Conservation (phyloP, 2,797 vertebrate species). For the Catostomus latipinnis region DNA sequence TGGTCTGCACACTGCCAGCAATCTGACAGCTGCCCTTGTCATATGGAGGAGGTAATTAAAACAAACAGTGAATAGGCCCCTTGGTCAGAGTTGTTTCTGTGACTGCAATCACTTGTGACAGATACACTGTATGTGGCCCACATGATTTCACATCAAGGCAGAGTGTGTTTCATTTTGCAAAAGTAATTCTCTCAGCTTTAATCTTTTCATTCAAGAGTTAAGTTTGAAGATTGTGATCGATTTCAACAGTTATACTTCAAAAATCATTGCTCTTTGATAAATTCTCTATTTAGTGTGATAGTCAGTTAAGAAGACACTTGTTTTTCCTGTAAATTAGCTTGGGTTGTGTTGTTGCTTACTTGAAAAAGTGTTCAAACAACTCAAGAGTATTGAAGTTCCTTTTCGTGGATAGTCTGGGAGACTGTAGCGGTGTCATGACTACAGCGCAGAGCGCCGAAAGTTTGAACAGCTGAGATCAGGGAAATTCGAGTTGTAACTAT, state of each 20-base stretch:
- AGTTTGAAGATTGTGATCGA: background rate
- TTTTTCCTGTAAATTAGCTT: constrained; percentile 5
- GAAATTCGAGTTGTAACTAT: constrained; percentile 12
- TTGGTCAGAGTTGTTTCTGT: constrained; percentile 37
- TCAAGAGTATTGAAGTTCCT: background rate
- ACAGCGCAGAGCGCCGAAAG: constrained; percentile 17
- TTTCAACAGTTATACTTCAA: constrained; percentile 8
- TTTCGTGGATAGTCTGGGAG: constrained; percentile 6
- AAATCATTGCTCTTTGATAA: constrained; percentile 18
- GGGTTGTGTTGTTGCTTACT: constrained; percentile 7
- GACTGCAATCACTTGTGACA: constrained; percentile 49
- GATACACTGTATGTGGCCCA: constrained; percentile 13
- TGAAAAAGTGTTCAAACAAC: background rate
- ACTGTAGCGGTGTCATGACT: constrained; percentile 37
- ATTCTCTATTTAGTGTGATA: constrained; percentile 22
- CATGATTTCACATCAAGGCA: background rate
- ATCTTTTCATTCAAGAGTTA: constrained; percentile 36
- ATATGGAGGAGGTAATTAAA: constrained; percentile 51
- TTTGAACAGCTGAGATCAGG: constrained; percentile 47
- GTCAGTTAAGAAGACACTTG: background rate
- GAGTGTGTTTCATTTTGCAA: background rate
- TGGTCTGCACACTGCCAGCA: constrained; percentile 13
- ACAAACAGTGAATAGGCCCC: constrained; percentile 46
- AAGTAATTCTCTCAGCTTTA: constrained; percentile 5
- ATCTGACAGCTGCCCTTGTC: constrained; percentile 49